Base-by-base conservation (phyloP, 2,113 vertebrate genomes). In the Agelaius phoeniceus region DNA sequence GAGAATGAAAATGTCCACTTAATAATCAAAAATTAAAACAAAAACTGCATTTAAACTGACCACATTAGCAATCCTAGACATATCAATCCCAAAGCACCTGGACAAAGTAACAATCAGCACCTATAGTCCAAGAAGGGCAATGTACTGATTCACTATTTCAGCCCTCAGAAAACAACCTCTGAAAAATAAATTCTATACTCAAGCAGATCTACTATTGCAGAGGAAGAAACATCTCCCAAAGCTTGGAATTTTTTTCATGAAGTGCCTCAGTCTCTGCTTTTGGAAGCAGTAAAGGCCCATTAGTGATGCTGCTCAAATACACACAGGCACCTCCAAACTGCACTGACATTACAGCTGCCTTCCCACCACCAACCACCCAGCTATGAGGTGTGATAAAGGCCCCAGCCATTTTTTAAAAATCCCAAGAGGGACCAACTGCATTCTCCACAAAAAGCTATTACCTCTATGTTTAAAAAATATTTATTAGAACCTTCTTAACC, bases 321-420 rank as follows among this genome's bases (percentile, higher is more conserved):
- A 58, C 21, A 23, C 0, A 8, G 39, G 0, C 4, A 1, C 15
- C 51, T 46, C 31, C 55, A 73, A 55, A 51, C 9, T 21, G 20
- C 17, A 5, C 24, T 21, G n/a, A 37, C 41, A 66, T 6, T 22
- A 46, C n/a, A 71, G 41, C 22, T 66, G 41, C 61, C 46, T 54
- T 54, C 51, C 68, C 61, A 61, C 27, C 43, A 9, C 3, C 48
- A 44, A 4, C 5, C 17, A 49, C 26, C 16, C 35, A 44, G 19
- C 21, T 16, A 7, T 2, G 1, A 61, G 33, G 13, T 1, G 0
- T 28, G 39, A 15, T 30, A 15, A 57, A 61, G 19, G 9, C 59
- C 24, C 54, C 11, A 31, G 35, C 4, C 33, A 61, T 1, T 1
- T 22, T 26, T n/a, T 2, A 18, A 58, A 48, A 46, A 26, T 5